Evolutionary conservation across 2,797 vertebrate genomes (phyloP).

Genomic region (Menidia menidia): DNA sequence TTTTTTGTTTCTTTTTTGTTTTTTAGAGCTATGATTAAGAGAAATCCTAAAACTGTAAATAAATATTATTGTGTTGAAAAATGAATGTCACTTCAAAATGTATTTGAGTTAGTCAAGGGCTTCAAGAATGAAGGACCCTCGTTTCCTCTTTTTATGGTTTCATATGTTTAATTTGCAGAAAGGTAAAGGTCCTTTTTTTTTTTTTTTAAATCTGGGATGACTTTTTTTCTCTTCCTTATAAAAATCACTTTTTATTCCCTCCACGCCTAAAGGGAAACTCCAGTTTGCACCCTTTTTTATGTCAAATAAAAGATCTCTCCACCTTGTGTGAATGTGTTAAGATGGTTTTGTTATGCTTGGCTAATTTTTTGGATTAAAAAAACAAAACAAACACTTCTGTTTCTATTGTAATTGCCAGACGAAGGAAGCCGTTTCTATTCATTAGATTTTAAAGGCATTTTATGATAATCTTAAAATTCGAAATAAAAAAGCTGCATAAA

Average conservation of each 20-base stretch:
- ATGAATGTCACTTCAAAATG: conserved; percentile 87
- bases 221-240: conserved; percentile 77
- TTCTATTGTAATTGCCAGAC: too few species aligned
- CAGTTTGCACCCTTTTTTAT: conserved; percentile 95
- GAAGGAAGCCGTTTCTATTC: too few species aligned
- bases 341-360: conserved; percentile 31
- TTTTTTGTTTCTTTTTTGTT: too few species aligned
- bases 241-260: conserved; percentile 88
- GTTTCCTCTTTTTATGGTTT: conserved; percentile 76
- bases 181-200: conserved; percentile 76
- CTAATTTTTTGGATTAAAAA: too few species aligned
- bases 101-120: conserved; percentile 86
- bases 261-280: conserved; percentile 85
- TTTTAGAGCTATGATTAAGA: conserved; percentile 81
- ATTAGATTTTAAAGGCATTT: too few species aligned
- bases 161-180: conserved; percentile 82
- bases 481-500: too few species aligned
- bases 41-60: conserved; percentile 84
- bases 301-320: conserved; percentile 93
- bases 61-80: conserved; percentile 85
- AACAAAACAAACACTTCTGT: too few species aligned
- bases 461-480: too few species aligned
- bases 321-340: conserved; percentile 68
- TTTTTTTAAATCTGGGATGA: conserved; percentile 77
- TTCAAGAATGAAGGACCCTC: conserved; percentile 81